A percentile compares a stretch with the other conserved stretches of the same genome.
phyloP scores from a whole-genome alignment of 2,888 invertebrate species.

The Epinotia bilunana region DNA sequence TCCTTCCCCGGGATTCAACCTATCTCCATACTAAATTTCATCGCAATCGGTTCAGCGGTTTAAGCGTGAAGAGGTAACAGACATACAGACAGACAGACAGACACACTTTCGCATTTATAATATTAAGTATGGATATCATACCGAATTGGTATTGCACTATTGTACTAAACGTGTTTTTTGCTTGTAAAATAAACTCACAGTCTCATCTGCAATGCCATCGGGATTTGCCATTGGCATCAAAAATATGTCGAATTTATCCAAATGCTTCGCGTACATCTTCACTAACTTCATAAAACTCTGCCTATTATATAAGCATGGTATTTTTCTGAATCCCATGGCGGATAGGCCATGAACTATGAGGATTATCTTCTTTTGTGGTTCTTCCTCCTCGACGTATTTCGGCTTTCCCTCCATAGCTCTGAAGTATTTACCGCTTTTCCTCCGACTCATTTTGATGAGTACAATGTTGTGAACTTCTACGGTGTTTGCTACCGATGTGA shows the following conservation, averaged over 20 bases:
- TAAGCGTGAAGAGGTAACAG: too few relatives aligned
- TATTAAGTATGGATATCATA: too few relatives aligned
- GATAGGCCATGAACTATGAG: slow-evolving; percentile 74
- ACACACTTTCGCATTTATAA: too few relatives aligned
- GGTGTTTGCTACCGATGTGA: slow-evolving; percentile 59
- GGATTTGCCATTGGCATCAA: slow-evolving; percentile 76
- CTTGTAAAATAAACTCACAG: slow-evolving; percentile 6
- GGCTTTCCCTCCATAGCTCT: slow-evolving; percentile 58
- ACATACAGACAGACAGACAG: too few relatives aligned
- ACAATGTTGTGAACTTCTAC: slow-evolving; percentile 70
- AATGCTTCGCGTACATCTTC: slow-evolving; percentile 62
- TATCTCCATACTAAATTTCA: too few relatives aligned
- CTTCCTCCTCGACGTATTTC: slow-evolving; percentile 63
- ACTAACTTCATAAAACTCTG: slow-evolving; percentile 55
- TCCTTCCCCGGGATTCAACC: too few relatives aligned
- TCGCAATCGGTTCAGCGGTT: too few relatives aligned
- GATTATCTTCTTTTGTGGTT: slow-evolving; percentile 68
- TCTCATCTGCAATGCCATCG: slow-evolving; percentile 60
- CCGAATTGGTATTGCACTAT: too few relatives aligned
- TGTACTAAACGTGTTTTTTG: not conserved
- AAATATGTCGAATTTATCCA: slow-evolving; percentile 74
- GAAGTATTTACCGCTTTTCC: slow-evolving; percentile 36
- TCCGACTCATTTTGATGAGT: slow-evolving; percentile 59
- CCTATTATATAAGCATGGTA: slow-evolving; percentile 51
- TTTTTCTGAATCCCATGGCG: slow-evolving; percentile 57